Evolutionary conservation across 2,113 vertebrate genomes (phyloP), one percentile per base, ranked within the genome.

Genomic region (Erinaceus europaeus): DNA sequence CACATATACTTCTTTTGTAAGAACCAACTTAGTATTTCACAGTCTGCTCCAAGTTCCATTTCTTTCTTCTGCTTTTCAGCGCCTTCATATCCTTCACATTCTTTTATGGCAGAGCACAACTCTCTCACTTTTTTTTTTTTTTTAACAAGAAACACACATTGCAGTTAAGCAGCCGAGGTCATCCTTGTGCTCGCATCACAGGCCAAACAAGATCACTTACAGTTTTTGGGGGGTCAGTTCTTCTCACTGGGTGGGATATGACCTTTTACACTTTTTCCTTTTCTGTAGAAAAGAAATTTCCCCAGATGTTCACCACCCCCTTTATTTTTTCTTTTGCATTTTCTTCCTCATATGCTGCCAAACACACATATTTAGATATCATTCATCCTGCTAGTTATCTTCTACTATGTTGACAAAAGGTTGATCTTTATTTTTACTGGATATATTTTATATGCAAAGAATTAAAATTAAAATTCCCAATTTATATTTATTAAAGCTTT

Each of bases 191-290:
- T 96, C 88, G 17, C 89, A 2, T 96, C 96, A 95, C 93, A 96
- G 96, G 97, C 96, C 97, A 96, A 87, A 74, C 76, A 93, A 94
- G 96, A 96, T 97, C 96, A 96, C 96, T 97, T 96, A 90, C 96
- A 97, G 97, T 97, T 97, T 96, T 96, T 94, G 95, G 93, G 91
- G 96, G 97, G 96, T 97, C 97, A 97, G 64, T 95, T 95, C 96
- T 96, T 94, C 97, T 97, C 97, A n/a, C 92, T 97, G 97, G 97
- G 97, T 97, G 97, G 97, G 96, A 97, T 95, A 69, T 94, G 95
- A 97, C 96, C 95, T 96, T 96, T n/a, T n/a, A n/a, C n/a, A n/a
- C n/a, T n/a, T n/a, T 95, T 94, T 91, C 29, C 88, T 94, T 96
- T 94, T 94, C 91, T 84, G 59, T 86, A 92, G 92, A 86, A 94